Evolutionary conservation across 2,113 vertebrate genomes (phyloP), one percentile per base, ranked within the genome.

Genomic region (Hippocampus abdominalis): DNA sequence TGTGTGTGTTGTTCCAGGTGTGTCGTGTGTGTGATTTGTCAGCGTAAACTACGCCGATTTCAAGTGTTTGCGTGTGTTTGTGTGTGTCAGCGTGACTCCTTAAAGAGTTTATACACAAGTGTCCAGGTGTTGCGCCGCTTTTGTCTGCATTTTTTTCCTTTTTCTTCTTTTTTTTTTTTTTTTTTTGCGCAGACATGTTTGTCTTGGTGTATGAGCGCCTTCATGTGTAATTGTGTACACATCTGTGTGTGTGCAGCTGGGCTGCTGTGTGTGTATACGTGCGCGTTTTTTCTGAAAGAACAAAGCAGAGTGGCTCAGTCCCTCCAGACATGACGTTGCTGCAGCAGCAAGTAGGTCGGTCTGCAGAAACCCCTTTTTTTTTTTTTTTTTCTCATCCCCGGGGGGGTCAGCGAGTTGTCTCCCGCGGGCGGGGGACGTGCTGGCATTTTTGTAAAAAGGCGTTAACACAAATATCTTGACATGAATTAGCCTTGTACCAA

Each of bases 281-380:
- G 60, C 64, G 71, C 73, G 64, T 78, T 79, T 65, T 73, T 81
- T 78, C 53, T 70, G 4, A 65, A 42, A 81, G 82, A 88, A 88
- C 87, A 88, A 89, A 88, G 84, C 79, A 15, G 57, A 32, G 9
- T 2, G 76, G 74, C 86, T 5, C 48, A 27, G 80, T 85, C 85
- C 81, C 81, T 86, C 87, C 86, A 90, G 87, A 90, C 87, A 69
- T 90, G 86, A 88, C 89, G 87, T 87, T 88, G 82, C 77, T 81
- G 81, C 85, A 88, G 81, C 70, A 74, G 83, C 76, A 89, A 90
- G 79, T 85, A 89, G 89, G 89, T 87, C 82, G 84, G 39, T 60
- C 64, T 44, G 71, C 81, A 21, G 69, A 66, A 13, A 75, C 72
- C 78, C 75, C 7, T 36, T 36, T 36, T 36, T 36, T 36, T 36